Base-by-base conservation (phyloP, 2,797 vertebrate species). In the Sebastes iracundus region DNA sequence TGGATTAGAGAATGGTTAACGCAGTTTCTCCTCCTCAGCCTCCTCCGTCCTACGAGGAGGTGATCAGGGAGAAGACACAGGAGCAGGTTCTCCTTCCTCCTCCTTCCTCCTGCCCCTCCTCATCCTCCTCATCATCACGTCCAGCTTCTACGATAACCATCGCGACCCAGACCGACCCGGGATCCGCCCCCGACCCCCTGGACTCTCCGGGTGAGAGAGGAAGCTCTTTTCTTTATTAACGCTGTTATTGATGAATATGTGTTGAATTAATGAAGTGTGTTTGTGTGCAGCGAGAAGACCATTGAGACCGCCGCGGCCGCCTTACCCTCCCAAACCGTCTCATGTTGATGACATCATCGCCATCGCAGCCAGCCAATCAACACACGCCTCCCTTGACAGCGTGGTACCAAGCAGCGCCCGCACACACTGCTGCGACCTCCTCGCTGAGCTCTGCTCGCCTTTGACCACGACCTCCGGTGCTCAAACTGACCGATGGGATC, bases 41-140 rank as follows among this genome's bases (percentile, higher is more conserved):
- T n/a, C 98, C 98, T 5, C 98, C 98, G 0, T 99, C 98, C 2
- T 99, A 99, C 2, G 98, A 99, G 79, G 97, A 99, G 94, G 98
- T 99, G 91, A 99, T 99, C 94, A 96, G 96, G 93, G 98, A 99
- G 95, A 99, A 99, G 91, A 97, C 95, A 62, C 97, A 97, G 91
- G 98, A 98, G 84, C 97, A 96, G 93, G 94, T 94, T 69, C 93
- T 84, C 72, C 87, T 90, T 56, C 91, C 94, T 22, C 90, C 95
- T 52, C 13, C 85, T 2, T 28, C 84, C 1, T 66, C 68, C 1
- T 91, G 58, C 63, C 52, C 82, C 13, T 96, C 96, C 20, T 90
- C 94, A 55, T 71, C 95, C 42, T 49, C 72, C 32, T 35, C 33
- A 35, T 35, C 33, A 16, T 42, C 75, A 5, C 63, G 16, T 38